Evolutionary conservation across 2,888 invertebrate species (phyloP).

Genomic region (Lymantria dispar): DNA sequence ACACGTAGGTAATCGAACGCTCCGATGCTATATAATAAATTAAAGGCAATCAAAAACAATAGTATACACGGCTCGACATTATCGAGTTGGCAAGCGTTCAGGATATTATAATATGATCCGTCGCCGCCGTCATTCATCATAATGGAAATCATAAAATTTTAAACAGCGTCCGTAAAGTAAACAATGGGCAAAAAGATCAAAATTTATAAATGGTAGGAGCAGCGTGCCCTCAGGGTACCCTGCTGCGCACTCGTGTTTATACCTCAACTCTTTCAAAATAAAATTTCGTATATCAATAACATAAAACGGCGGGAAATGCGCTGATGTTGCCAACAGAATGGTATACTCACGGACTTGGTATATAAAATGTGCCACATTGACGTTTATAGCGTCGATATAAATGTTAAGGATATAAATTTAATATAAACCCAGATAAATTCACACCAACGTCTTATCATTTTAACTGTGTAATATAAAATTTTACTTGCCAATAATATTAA

Average conservation of each 20-base stretch:
- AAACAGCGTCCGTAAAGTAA: conserved; percentile 73
- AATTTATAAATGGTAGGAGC: conserved; percentile 51
- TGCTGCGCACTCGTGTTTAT: conserved; percentile 44
- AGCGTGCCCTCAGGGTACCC: conserved; percentile 54
- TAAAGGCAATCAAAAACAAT: conserved; percentile 56
- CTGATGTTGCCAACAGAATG: conserved; percentile 21
- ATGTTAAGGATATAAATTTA: conserved; percentile 10
- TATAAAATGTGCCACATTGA: conserved; percentile 5
- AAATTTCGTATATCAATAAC: conserved; percentile 47
- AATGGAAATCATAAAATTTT: conserved; percentile 76
- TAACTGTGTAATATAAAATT: too few relatives aligned
- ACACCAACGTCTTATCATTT: conserved; percentile 19
- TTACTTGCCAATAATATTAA: too few relatives aligned
- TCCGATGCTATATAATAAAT: conserved; percentile 53
- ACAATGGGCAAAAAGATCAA: conserved; percentile 78
- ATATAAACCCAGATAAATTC: conserved; percentile 26
- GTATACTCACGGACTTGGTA: conserved; percentile 12
- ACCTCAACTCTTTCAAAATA: conserved; percentile 44
- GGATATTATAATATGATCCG: conserved; percentile 68
- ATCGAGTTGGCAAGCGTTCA: conserved; percentile 74
- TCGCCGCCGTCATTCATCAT: conserved; percentile 61
- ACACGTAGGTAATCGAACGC: conserved; percentile 39
- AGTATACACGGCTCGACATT: conserved; percentile 53
- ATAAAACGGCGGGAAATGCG: conserved; percentile 26
- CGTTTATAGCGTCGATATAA: conserved; percentile 7